These are phyloP conservation scores for Enteromius thamalakanensis DNA, from an alignment of 2,797 vertebrate species.

Conservation along the genomic window DNA sequence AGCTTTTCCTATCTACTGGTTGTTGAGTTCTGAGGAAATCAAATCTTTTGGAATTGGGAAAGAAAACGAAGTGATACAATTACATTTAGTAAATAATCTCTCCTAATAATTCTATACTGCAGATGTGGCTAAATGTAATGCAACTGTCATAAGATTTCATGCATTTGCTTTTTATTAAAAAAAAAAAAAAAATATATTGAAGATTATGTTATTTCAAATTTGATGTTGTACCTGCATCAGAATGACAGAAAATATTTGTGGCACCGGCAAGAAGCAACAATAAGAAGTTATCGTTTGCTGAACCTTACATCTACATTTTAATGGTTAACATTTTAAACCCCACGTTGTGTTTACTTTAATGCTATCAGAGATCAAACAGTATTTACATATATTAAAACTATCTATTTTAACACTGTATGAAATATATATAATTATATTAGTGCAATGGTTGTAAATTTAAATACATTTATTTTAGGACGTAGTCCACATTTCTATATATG, in stretches of 20 bases:
- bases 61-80: constrained; percentile 6
- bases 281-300: not conserved
- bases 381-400: not conserved
- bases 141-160: not conserved
- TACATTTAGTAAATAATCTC: not conserved
- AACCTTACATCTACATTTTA: not conserved
- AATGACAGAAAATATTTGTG: not conserved
- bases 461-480: not conserved
- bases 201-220: not conserved
- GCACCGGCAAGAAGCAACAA: not conserved
- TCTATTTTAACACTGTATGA: not conserved
- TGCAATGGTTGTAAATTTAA: not conserved
- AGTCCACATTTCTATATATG: not conserved
- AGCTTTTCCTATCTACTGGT: constrained; percentile 3
- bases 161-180: not conserved
- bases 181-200: no score
- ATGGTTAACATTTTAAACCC: not conserved
- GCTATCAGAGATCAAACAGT: not conserved
- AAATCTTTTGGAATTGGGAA: not conserved
- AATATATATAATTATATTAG: not conserved
- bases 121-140: not conserved
- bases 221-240: not conserved
- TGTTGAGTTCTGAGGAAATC: not conserved
- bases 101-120: not conserved
- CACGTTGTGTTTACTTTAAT: not conserved